These are phyloP conservation scores for Gouania willdenowi DNA, from an alignment of 2,797 vertebrate genomes.

Conservation along the genomic window DNA sequence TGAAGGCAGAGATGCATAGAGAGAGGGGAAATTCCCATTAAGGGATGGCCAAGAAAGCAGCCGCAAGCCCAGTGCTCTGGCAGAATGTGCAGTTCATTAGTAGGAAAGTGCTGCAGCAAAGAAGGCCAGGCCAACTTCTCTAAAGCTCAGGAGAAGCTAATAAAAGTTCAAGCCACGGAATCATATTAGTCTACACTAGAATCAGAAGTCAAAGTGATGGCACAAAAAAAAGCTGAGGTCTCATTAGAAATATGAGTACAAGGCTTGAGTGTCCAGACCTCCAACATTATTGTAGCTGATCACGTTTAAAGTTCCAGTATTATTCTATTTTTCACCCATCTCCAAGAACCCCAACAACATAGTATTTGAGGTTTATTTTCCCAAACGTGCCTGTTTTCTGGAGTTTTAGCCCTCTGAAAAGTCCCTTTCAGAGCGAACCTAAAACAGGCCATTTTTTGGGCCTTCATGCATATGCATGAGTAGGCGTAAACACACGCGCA, in stretches of 20 bases:
- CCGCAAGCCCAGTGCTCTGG: constrained; percentile 51
- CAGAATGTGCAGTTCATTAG: constrained; percentile 81
- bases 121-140: constrained; percentile 69
- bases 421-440: too few species aligned
- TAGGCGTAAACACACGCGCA: too few species aligned
- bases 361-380: too few species aligned
- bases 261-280: constrained; percentile 28
- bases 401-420: too few species aligned
- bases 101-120: constrained; percentile 72
- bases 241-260: constrained; percentile 54
- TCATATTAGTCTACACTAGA: constrained; percentile 51
- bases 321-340: too few species aligned
- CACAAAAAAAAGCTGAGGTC: constrained; percentile 52
- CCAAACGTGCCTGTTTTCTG: too few species aligned
- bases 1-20: constrained; percentile 54
- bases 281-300: constrained; percentile 42
- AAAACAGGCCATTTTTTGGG: too few species aligned
- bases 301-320: too few species aligned
- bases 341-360: too few species aligned
- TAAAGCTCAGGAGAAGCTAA: constrained; percentile 73
- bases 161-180: constrained; percentile 72
- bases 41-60: constrained; percentile 59
- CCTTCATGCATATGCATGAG: too few species aligned
- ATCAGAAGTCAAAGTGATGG: constrained; percentile 44
- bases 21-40: constrained; percentile 73